A percentile compares a stretch with the other conserved stretches of the same genome.
Evolutionary conservation across 2,888 invertebrate genomes (phyloP).

Genomic region (Epistrophella euchroma): DNA sequence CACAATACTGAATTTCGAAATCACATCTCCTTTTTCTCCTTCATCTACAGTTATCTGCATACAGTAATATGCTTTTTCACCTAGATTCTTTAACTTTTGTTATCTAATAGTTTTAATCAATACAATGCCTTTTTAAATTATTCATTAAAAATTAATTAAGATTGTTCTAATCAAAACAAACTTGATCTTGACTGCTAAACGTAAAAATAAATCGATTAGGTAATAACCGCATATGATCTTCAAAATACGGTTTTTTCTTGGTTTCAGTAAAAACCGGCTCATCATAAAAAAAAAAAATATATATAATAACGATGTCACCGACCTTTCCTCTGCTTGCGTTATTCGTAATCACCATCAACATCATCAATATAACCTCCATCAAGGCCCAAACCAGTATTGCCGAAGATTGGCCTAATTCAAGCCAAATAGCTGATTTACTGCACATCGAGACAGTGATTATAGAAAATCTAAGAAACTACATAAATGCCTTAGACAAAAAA

Average conservation of each 20-base stretch:
- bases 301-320: conserved; percentile 34
- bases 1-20: too few relatives aligned
- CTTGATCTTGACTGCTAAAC: conserved; percentile 1
- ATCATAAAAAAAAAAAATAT: not conserved
- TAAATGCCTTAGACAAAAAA: conserved; percentile 77
- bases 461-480: conserved; percentile 78
- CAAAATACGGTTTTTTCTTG: not conserved
- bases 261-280: not conserved
- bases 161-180: not conserved
- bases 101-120: too few relatives aligned
- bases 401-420: conserved; percentile 34
- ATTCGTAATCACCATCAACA: conserved; percentile 24
- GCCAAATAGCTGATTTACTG: conserved; percentile 77
- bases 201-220: not conserved
- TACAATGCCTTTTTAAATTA: too few relatives aligned
- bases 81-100: too few relatives aligned
- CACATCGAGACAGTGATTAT: conserved; percentile 79
- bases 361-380: not conserved
- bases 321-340: conserved; percentile 30
- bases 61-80: too few relatives aligned
- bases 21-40: too few relatives aligned
- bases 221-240: not conserved
- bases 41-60: too few relatives aligned
- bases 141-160: too few relatives aligned
- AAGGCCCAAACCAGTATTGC: conserved; percentile 9